Conservation (phyloP, 2,113 vertebrate genomes). For the Agelaius tricolor region DNA sequence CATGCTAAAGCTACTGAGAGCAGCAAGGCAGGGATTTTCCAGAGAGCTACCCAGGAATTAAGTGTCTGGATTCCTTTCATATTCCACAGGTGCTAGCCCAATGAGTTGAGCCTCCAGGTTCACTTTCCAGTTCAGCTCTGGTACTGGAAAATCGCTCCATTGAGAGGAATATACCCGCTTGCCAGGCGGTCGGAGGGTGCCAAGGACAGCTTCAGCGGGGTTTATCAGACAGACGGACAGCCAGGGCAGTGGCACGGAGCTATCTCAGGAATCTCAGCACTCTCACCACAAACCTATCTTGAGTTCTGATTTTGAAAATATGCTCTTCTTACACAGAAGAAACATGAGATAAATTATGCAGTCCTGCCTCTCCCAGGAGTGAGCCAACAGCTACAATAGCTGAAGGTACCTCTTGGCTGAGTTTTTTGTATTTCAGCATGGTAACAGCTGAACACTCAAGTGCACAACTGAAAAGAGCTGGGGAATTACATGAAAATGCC, state of each 20-base stretch:
- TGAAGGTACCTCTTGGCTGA: background rate
- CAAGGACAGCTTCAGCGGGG: background rate
- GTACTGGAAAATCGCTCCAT: background rate
- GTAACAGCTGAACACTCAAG: background rate
- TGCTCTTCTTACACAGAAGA: background rate
- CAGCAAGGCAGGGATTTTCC: slow-evolving; percentile 45
- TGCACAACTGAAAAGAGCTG: background rate
- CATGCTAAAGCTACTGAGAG: background rate
- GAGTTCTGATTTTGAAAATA: slow-evolving; percentile 37
- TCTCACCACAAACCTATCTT: background rate
- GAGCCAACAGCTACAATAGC: background rate
- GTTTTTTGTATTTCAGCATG: background rate
- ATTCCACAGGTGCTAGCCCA: background rate
- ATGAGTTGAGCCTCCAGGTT: background rate
- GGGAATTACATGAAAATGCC: background rate
- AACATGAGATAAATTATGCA: background rate
- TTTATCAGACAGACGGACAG: background rate
- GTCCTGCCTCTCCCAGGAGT: background rate
- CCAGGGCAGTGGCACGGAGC: background rate
- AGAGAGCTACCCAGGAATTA: slow-evolving; percentile 39
- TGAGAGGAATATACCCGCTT: background rate
- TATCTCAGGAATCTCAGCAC: slow-evolving; percentile 39
- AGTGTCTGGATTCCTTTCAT: slow-evolving; percentile 45
- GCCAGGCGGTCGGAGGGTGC: background rate
- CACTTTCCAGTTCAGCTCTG: slow-evolving; percentile 3